Evolutionary conservation across 2,797 vertebrate genomes (phyloP).

Genomic region (Gorsachius magnificus): DNA sequence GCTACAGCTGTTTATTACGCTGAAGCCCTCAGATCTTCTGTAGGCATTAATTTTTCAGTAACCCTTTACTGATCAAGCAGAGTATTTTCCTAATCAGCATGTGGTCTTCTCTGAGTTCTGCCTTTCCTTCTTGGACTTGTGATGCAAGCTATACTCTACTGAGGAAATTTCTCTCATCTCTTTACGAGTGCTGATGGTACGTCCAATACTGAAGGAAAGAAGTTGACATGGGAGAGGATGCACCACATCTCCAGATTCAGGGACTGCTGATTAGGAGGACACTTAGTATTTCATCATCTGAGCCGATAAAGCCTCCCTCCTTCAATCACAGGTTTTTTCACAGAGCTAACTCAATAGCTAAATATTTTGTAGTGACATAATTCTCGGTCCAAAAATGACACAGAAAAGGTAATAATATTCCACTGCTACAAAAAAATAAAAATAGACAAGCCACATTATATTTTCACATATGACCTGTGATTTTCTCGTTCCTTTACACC

Average conservation of each 20-base stretch:
- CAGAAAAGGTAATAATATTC: neutral
- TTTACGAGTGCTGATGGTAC: slow-evolving; percentile 18
- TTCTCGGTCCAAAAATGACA: neutral
- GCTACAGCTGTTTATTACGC: neutral
- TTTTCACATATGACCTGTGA: neutral
- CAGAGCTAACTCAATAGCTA: neutral
- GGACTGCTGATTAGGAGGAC: neutral
- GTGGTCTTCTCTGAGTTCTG: neutral
- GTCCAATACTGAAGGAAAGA: neutral
- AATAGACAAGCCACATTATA: neutral
- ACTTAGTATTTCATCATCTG: neutral
- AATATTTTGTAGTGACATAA: neutral
- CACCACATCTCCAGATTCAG: neutral
- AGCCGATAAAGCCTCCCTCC: slow-evolving; percentile 20
- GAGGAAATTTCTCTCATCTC: neutral
- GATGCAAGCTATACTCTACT: neutral
- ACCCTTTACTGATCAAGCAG: slow-evolving; percentile 40
- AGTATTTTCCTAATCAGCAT: slow-evolving; percentile 54
- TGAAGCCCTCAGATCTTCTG: slow-evolving; percentile 1
- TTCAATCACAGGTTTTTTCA: slow-evolving; percentile 6
- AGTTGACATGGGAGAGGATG: neutral
- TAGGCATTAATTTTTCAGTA: slow-evolving; percentile 66
- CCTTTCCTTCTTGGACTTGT: slow-evolving; percentile 14
- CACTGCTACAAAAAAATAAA: neutral
- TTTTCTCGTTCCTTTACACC: neutral